Conservation (phyloP, 92 coral and sea anemone species). For the Virgularia gustaviana region DNA sequence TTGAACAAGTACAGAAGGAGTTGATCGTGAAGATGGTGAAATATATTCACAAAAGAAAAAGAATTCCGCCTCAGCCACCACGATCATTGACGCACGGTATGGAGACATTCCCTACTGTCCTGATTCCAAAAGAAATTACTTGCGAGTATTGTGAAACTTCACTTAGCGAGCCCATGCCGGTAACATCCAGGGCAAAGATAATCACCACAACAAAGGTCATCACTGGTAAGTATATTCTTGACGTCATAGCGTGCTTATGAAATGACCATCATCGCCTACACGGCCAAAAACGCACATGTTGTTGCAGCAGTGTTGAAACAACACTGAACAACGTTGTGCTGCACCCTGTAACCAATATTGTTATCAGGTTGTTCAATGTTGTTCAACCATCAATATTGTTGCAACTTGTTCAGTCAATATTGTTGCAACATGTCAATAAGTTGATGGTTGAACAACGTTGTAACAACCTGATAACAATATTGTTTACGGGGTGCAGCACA, state of each 20-base stretch:
- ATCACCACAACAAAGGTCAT: slow-evolving; percentile 20
- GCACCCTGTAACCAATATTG: no score
- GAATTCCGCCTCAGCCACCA: slow-evolving; percentile 35
- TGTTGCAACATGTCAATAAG: no score
- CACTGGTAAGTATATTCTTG: slow-evolving; percentile 1
- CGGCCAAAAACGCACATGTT: no score
- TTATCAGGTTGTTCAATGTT: no score
- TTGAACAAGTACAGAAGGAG: slow-evolving; percentile 13
- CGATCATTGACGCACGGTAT: neutral
- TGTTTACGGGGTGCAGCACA: no score
- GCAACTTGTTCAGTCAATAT: no score
- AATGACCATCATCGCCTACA: no score
- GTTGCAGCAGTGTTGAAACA: no score
- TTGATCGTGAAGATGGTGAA: neutral
- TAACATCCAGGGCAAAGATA: slow-evolving; percentile 27
- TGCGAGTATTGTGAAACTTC: slow-evolving; percentile 11
- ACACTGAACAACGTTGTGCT: no score
- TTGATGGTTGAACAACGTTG: no score
- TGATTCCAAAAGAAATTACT: slow-evolving; percentile 13
- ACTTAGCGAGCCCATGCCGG: neutral
- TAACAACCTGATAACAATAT: no score
- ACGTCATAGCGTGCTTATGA: neutral
- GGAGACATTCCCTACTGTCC: slow-evolving; percentile 11
- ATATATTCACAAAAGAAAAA: neutral
- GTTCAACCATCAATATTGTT: no score